Conservation (phyloP, 2,113 vertebrate species). For the Dicentrarchus labrax region DNA sequence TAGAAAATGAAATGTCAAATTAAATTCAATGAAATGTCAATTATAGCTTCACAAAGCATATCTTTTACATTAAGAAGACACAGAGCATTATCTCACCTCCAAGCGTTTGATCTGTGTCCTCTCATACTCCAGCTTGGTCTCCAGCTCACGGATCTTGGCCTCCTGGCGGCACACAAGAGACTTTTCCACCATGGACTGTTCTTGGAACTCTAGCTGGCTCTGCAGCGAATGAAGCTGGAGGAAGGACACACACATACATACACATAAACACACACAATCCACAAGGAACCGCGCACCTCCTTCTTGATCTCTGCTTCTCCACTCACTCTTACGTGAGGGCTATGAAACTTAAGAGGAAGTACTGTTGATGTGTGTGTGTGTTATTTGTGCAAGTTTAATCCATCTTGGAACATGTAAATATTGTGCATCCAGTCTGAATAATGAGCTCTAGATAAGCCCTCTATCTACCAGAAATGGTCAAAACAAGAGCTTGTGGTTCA, state of each 20-base stretch:
- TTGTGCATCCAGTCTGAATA: conserved; percentile 47
- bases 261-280: conserved; percentile 21
- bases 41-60: not conserved
- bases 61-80: conserved; percentile 16
- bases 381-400: conserved; percentile 31
- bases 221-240: conserved; percentile 93
- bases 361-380: not conserved
- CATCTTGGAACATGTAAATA: conserved; percentile 50
- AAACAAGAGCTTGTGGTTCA: conserved; percentile 48
- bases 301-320: conserved; percentile 31
- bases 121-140: conserved; percentile 97
- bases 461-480: conserved; percentile 49
- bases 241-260: conserved; percentile 18
- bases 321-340: conserved; percentile 8
- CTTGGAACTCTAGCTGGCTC: conserved; percentile 96
- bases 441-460: conserved; percentile 60
- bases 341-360: conserved; percentile 9
- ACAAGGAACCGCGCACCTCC: not conserved
- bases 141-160: conserved; percentile 97
- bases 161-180: conserved; percentile 97
- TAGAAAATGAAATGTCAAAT: conserved; percentile 4
- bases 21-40: conserved; percentile 2
- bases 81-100: conserved; percentile 86
- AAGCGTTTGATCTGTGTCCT: conserved; percentile 95
- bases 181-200: conserved; percentile 99